These are phyloP conservation scores for Varecia variegata DNA, from an alignment of 2,797 vertebrate species.

Conservation along the genomic window DNA sequence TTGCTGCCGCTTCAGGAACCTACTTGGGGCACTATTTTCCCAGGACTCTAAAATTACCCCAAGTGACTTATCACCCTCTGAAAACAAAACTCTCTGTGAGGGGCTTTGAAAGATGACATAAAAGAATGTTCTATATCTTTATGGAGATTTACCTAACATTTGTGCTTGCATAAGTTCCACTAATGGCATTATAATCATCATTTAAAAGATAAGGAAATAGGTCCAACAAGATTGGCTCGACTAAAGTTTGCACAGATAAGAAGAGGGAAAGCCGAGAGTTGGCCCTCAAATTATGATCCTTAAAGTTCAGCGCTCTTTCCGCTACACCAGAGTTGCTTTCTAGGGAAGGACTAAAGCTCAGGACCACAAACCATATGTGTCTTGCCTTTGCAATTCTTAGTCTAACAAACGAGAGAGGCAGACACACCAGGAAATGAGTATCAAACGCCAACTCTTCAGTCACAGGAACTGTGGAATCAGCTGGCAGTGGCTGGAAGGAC, in stretches of 20 bases:
- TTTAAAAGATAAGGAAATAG: neutral
- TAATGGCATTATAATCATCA: neutral
- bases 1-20: neutral
- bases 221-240: neutral
- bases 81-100: constrained; percentile 10
- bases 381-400: neutral
- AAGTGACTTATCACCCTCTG: neutral
- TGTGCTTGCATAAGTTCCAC: neutral
- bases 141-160: neutral
- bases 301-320: neutral
- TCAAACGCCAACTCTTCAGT: neutral
- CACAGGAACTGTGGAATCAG: neutral
- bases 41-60: neutral
- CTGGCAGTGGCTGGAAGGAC: too few relatives aligned
- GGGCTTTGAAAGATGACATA: neutral
- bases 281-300: neutral
- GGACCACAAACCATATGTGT: neutral
- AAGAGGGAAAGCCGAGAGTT: neutral
- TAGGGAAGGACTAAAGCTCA: neutral
- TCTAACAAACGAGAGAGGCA: neutral
- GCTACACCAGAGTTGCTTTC: neutral
- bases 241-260: neutral
- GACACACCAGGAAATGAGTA: neutral
- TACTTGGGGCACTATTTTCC: neutral
- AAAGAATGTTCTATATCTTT: neutral